These are phyloP conservation scores for Pseudolaguvia tuberculata DNA, from an alignment of 2,113 vertebrate genomes.

Conservation along the genomic window DNA sequence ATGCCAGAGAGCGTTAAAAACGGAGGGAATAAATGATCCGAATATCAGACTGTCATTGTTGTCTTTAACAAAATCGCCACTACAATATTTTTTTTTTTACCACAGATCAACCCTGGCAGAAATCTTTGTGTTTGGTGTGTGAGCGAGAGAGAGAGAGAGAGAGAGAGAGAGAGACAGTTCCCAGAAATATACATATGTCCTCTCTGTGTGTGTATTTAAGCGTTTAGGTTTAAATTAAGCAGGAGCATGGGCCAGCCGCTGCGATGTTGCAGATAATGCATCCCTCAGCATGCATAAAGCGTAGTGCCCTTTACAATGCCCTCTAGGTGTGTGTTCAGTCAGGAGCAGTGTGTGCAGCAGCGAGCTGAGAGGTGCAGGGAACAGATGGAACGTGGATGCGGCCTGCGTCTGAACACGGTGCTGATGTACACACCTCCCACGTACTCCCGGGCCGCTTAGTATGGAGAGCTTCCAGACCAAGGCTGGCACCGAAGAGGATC, in stretches of 20 bases:
- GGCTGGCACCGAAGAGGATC: slow-evolving; percentile 52
- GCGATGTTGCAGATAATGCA: neutral
- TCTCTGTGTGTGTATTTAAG: slow-evolving; percentile 5
- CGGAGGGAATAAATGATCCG: slow-evolving; percentile 20
- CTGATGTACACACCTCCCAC: slow-evolving; percentile 58
- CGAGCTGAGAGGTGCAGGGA: slow-evolving; percentile 39
- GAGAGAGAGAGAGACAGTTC: neutral
- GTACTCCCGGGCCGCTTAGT: slow-evolving; percentile 49
- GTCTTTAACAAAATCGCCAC: slow-evolving; percentile 22
- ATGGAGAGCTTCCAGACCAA: slow-evolving; percentile 54
- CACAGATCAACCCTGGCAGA: slow-evolving; percentile 23
- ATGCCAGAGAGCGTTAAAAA: slow-evolving; percentile 36
- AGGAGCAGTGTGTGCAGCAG: slow-evolving; percentile 21
- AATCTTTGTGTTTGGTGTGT: slow-evolving; percentile 4
- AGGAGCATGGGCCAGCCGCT: neutral
- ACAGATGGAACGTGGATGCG: slow-evolving; percentile 55
- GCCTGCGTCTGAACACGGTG: slow-evolving; percentile 52
- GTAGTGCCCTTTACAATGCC: slow-evolving; percentile 4
- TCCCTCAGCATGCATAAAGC: neutral
- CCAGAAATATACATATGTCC: slow-evolving; percentile 14
- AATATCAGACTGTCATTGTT: slow-evolving; percentile 13
- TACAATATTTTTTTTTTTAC: slow-evolving; percentile 16
- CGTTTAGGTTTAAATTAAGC: slow-evolving; percentile 4
- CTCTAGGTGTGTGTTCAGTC: slow-evolving; percentile 15
- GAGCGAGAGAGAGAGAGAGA: neutral